Evolutionary conservation across 2,797 vertebrate genomes (phyloP).

Genomic region (Urocyon cinereoargenteus): DNA sequence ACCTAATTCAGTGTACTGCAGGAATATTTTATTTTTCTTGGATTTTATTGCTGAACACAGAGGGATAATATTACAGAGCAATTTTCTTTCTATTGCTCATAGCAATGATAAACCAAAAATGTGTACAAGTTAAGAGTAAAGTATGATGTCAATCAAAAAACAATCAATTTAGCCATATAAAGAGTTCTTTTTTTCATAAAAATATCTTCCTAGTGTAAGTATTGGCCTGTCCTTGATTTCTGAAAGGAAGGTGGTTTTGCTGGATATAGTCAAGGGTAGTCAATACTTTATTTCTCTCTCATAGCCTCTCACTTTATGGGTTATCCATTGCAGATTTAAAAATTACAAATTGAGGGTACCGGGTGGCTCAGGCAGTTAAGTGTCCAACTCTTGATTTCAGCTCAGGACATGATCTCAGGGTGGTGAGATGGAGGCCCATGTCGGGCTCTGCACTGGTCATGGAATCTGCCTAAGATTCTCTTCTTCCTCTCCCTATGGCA

Average conservation of each 20-base stretch:
- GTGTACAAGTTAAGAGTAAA: constrained; percentile 37
- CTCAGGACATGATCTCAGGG: not conserved
- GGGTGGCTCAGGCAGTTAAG: not conserved
- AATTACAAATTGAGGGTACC: not conserved
- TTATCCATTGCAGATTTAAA: constrained; percentile 28
- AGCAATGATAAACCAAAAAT: constrained; percentile 61
- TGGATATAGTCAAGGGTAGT: not conserved
- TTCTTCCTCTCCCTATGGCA: not conserved
- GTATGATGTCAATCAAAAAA: constrained; percentile 41
- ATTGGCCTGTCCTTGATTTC: constrained; percentile 59
- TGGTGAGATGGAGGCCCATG: not conserved
- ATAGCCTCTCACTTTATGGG: not conserved
- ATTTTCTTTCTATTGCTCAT: constrained; percentile 63
- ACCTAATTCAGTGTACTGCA: constrained; percentile 17
- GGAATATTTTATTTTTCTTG: constrained; percentile 66
- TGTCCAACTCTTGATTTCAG: not conserved
- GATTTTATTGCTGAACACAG: constrained; percentile 66
- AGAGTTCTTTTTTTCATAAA: constrained; percentile 50
- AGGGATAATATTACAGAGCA: constrained; percentile 55
- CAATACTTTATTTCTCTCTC: not conserved
- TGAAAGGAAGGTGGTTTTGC: constrained; percentile 12
- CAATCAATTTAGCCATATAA: constrained; percentile 34
- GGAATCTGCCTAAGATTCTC: not conserved
- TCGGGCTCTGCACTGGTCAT: not conserved
- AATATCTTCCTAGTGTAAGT: not conserved